Base-by-base conservation (phyloP, 2,888 invertebrate species). In the Dolichopus griseipennis region DNA sequence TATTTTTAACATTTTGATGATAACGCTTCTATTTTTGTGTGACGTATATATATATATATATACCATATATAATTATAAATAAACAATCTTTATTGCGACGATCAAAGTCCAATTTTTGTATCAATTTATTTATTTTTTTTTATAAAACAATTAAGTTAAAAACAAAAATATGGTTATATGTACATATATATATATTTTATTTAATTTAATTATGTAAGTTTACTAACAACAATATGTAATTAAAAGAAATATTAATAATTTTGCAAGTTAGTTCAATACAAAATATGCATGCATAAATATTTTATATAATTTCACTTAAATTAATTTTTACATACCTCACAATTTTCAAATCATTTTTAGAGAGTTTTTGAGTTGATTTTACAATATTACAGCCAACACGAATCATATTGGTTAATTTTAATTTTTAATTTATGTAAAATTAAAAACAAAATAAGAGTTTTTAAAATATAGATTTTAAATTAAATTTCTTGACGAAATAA, bases 341-440 rank as follows among this genome's bases (percentile, higher is more conserved):
- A 18, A 52, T 12, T 63, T 27, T 15, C 22, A 27, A 27, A 12
- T 63, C 27, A 63, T 33, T 63, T 63, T 27, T 63, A 15, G 63
- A 27, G 4, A 63, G 7, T 6, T 27, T 63, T 63, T 63, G 27
- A 7, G 63, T 27, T 4, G 63, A 18, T 33, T 63, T 63, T 18
- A 27, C 63, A 63, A 63, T 27, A 63, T 63, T 63, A 27, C 52
- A 52, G 18, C 63, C 27, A 27, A 63, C 27, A 27, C 63, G 63
- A 22, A 63, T 27, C 63, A 63, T 63, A 27, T 63, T 63, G 37
- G 4, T 9, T 8, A 37, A 10, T 7, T 37, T 37, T 37, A 1
- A 7, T 37, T 27, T 27, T 27, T 27, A 27, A 27, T 27, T 27
- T n/a, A n/a, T 27, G 27, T 5, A 27, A 27, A 27, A 27, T 27